phyloP scores from a whole-genome alignment of 1,140 invertebrate genomes.

The Conus ventricosus region DNA sequence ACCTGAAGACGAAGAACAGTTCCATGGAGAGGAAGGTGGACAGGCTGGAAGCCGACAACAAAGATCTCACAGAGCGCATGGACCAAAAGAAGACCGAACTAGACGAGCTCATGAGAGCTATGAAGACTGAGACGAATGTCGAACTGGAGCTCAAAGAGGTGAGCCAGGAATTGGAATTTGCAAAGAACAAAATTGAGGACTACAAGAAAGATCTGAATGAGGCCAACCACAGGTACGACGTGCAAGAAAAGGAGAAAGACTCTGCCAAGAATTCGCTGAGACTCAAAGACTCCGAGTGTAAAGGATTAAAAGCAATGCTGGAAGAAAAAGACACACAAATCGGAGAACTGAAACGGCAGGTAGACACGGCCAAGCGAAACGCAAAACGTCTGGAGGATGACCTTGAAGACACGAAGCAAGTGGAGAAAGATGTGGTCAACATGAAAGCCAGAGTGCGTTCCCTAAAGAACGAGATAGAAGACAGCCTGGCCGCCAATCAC shows the following conservation, averaged over 20 bases:
- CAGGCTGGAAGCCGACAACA: constrained; percentile 21
- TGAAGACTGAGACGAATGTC: constrained; percentile 31
- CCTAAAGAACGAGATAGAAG: constrained; percentile 41
- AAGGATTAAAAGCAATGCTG: constrained; percentile 26
- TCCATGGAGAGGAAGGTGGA: constrained; percentile 13
- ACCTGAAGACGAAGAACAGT: constrained; percentile 29
- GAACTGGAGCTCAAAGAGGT: constrained; percentile 35
- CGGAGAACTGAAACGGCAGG: constrained; percentile 28
- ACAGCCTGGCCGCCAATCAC: constrained; percentile 34
- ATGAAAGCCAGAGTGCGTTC: constrained; percentile 42
- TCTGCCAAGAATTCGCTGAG: constrained; percentile 22
- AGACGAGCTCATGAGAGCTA: constrained; percentile 29
- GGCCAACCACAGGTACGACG: constrained; percentile 25
- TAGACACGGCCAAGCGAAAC: constrained; percentile 24
- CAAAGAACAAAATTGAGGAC: constrained; percentile 30
- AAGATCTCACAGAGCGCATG: constrained; percentile 1
- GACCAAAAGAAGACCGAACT: constrained; percentile 40
- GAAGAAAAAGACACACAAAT: constrained; percentile 38
- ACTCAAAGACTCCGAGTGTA: constrained; percentile 30
- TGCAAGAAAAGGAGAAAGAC: constrained; percentile 32
- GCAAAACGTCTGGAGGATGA: constrained; percentile 33
- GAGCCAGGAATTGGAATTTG: constrained; percentile 27
- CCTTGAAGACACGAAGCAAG: constrained; percentile 28
- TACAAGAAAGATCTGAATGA: constrained; percentile 35
- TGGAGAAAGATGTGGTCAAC: constrained; percentile 34